Conservation (phyloP, 2,113 vertebrate species). For the Myxocyprinus asiaticus region DNA sequence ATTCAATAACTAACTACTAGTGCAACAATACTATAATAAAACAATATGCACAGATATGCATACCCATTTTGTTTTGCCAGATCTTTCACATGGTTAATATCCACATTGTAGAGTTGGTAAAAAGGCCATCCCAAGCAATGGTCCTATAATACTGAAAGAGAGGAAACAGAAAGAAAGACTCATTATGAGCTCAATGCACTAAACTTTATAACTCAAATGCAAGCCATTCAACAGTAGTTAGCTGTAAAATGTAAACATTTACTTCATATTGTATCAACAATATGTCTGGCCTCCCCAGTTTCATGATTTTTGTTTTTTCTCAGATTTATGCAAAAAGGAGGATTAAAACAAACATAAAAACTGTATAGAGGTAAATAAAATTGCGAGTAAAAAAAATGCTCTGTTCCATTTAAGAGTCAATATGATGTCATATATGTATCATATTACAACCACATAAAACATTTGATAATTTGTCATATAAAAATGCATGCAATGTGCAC, state of each 20-base stretch:
- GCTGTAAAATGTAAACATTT: background rate
- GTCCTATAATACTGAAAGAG: slow-evolving; percentile 9
- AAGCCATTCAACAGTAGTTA: background rate
- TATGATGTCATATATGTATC: too few relatives aligned
- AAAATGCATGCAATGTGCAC: too few relatives aligned
- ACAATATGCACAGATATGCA: background rate
- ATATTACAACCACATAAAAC: too few relatives aligned
- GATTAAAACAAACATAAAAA: too few relatives aligned
- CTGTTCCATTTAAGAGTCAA: too few relatives aligned
- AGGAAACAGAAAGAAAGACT: background rate
- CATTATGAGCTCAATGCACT: background rate
- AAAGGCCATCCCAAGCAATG: background rate
- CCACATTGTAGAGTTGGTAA: background rate
- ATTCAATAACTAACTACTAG: too few relatives aligned
- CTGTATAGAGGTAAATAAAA: too few relatives aligned
- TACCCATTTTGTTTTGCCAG: slow-evolving; percentile 28
- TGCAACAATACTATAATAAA: background rate
- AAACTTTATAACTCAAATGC: background rate
- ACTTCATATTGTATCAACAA: background rate
- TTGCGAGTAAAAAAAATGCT: too few relatives aligned
- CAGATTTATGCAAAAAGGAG: too few relatives aligned
- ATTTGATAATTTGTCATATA: too few relatives aligned
- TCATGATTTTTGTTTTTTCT: too few relatives aligned
- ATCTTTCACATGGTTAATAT: slow-evolving; percentile 35
- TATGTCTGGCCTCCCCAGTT: too few relatives aligned